Percentiles rank a stretch among this genome's conserved stretches.
These are phyloP conservation scores for Fistularia commersonii DNA, from an alignment of 2,797 vertebrate species.

Conservation along the genomic window DNA sequence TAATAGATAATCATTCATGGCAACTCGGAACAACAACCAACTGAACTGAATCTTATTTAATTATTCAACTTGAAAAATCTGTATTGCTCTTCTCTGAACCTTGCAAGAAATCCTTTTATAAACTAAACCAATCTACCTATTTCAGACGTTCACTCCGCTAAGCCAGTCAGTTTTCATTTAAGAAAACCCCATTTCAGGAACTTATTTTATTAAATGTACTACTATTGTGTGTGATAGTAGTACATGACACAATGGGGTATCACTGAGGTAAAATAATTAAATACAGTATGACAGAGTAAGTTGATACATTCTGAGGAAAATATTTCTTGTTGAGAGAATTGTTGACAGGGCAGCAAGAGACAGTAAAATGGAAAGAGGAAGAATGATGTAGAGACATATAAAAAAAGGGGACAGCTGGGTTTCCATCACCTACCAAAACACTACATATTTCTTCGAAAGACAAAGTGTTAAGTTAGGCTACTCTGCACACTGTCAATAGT, in stretches of 20 bases:
- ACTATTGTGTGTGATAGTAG: too few species aligned
- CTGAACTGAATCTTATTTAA: conserved; percentile 61
- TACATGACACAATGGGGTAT: neutral
- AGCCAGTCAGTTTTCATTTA: conserved; percentile 46
- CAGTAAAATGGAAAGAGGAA: conserved; percentile 24
- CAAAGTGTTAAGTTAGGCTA: conserved; percentile 69
- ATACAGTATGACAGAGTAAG: conserved; percentile 47
- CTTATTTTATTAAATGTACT: too few species aligned
- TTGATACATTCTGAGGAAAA: conserved; percentile 45
- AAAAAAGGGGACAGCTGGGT: conserved; percentile 14
- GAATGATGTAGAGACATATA: conserved; percentile 10
- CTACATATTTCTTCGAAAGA: conserved; percentile 60
- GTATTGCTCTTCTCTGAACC: conserved; percentile 27
- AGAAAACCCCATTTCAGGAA: conserved; percentile 5
- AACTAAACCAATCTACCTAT: too few species aligned
- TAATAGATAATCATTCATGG: conserved; percentile 46
- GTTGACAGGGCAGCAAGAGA: conserved; percentile 18
- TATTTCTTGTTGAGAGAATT: conserved; percentile 17
- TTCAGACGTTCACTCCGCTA: conserved; percentile 5
- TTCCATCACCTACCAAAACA: conserved; percentile 52
- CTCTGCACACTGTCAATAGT: conserved; percentile 58
- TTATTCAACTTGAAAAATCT: conserved; percentile 58
- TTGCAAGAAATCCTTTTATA: neutral
- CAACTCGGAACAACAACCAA: conserved; percentile 52
- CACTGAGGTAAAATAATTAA: conserved; percentile 53